Conservation (phyloP, 1,140 invertebrate genomes). For the Argopecten irradians region DNA sequence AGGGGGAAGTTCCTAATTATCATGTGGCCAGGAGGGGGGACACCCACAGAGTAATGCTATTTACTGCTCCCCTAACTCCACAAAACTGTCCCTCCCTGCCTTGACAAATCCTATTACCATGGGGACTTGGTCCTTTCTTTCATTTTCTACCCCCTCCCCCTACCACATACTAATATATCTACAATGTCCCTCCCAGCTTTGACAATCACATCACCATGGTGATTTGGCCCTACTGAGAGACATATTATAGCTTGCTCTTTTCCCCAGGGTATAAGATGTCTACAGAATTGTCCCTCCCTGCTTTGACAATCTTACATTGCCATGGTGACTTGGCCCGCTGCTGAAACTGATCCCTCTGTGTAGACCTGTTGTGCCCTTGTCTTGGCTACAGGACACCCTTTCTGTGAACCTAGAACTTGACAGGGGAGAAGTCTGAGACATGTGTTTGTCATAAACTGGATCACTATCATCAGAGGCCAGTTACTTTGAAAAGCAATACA, state of each 20-base stretch:
- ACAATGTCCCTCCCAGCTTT: conserved; percentile 4
- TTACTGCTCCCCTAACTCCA: background rate
- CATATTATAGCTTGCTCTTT: background rate
- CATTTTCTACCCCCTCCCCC: background rate
- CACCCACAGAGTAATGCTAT: background rate
- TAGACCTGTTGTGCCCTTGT: conserved; percentile 20
- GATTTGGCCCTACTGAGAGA: background rate
- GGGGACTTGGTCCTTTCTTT: background rate
- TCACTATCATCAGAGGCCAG: conserved; percentile 20
- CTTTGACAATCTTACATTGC: conserved; percentile 12
- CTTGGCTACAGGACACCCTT: conserved; percentile 4
- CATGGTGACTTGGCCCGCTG: background rate
- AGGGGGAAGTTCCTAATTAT: conserved; percentile 21
- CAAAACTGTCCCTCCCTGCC: conserved; percentile 19
- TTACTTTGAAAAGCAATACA: background rate
- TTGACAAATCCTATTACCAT: background rate
- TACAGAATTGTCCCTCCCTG: conserved; percentile 14
- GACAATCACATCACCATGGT: background rate
- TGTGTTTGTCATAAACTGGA: conserved; percentile 4
- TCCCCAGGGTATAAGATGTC: background rate
- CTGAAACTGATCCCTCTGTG: conserved; percentile 4
- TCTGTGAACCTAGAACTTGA: conserved; percentile 16
- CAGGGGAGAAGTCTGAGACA: background rate
- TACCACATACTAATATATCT: background rate
- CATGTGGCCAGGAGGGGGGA: conserved; percentile 19